These are phyloP conservation scores for Pheosia gnoma DNA, from an alignment of 2,888 invertebrate genomes.

Conservation along the genomic window DNA sequence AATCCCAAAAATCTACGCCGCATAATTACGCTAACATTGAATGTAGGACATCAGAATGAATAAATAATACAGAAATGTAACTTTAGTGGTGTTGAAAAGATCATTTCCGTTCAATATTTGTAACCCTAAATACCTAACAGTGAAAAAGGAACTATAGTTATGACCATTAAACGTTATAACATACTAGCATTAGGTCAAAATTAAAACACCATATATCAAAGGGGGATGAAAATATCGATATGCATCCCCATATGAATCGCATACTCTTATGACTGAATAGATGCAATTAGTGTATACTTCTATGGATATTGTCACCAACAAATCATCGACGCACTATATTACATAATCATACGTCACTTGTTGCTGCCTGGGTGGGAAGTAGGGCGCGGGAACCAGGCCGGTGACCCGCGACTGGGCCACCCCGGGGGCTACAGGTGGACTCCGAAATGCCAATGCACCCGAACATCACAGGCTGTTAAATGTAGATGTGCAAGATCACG, in stretches of 20 bases:
- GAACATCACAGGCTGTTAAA: not conserved
- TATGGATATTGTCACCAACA: slow-evolving; percentile 4
- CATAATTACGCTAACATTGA: not conserved
- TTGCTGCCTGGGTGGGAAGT: slow-evolving; percentile 51
- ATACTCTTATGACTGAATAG: too few species aligned
- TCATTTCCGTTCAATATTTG: too few species aligned
- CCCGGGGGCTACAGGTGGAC: slow-evolving; percentile 43
- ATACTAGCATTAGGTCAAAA: too few species aligned
- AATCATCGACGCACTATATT: slow-evolving; percentile 24
- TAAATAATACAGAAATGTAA: not conserved
- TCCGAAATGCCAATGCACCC: slow-evolving; percentile 25
- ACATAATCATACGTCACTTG: slow-evolving; percentile 52
- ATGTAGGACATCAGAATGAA: not conserved
- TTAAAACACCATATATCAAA: too few species aligned
- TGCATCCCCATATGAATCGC: too few species aligned
- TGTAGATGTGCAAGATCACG: not conserved
- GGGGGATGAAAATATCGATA: too few species aligned
- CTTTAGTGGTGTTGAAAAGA: not conserved
- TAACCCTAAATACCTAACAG: too few species aligned
- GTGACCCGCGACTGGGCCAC: slow-evolving; percentile 51
- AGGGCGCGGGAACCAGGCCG: slow-evolving; percentile 60
- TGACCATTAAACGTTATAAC: too few species aligned
- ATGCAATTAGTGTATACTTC: not conserved
- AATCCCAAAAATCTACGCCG: not conserved
- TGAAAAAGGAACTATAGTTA: too few species aligned